Evolutionary conservation across 2,888 invertebrate genomes (phyloP).

Genomic region (Gisinianus flammeolus): DNA sequence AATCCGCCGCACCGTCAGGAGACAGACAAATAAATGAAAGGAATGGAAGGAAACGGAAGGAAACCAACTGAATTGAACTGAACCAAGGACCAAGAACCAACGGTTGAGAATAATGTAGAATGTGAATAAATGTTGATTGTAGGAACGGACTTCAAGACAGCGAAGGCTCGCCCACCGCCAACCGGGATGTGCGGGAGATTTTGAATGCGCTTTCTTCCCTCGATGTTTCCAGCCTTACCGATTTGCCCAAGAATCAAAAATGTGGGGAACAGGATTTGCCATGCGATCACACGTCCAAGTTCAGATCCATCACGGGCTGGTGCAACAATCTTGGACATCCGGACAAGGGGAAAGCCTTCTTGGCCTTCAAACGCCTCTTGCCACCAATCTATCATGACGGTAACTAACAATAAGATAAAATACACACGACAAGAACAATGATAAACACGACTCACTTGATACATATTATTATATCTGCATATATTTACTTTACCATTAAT

Average conservation of each 20-base stretch:
- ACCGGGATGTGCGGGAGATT: conserved; percentile 61
- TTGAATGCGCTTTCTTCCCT: conserved; percentile 63
- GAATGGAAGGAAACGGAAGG: too few species aligned
- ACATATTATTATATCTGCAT: background rate
- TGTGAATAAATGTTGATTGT: background rate
- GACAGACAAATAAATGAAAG: too few species aligned
- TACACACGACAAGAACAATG: too few species aligned
- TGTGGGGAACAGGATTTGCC: conserved; percentile 64
- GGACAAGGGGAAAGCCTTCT: conserved; percentile 63
- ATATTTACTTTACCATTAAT: background rate
- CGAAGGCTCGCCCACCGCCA: conserved; percentile 59
- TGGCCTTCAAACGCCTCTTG: conserved; percentile 62
- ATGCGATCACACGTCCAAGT: conserved; percentile 64
- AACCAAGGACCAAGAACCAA: too few species aligned
- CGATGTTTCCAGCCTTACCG: conserved; percentile 62
- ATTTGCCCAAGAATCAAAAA: conserved; percentile 62
- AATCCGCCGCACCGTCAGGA: too few species aligned
- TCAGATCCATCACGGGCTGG: conserved; percentile 64
- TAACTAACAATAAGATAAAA: conserved; percentile 48
- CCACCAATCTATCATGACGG: conserved; percentile 64
- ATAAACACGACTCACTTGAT: too few species aligned
- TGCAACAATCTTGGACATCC: conserved; percentile 65
- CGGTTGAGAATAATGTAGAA: background rate
- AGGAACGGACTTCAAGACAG: conserved; percentile 61
- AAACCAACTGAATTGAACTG: too few species aligned